Evolutionary conservation across 2,113 vertebrate species (phyloP).

Genomic region (Nanorana parkeri): DNA sequence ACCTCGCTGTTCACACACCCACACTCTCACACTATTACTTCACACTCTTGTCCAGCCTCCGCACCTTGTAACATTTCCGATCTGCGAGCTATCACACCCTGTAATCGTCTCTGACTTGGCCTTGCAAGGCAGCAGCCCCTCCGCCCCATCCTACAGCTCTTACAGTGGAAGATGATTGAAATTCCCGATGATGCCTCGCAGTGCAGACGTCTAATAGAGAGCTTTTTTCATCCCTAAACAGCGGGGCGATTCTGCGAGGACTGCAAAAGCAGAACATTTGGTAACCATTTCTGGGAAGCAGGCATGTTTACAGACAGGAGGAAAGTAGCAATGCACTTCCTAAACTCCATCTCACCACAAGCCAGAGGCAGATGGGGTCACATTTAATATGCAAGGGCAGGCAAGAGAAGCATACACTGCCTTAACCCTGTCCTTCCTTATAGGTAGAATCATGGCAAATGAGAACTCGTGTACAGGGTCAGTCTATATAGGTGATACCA

Average conservation of each 20-base stretch:
- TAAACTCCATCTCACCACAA: slow-evolving; percentile 46
- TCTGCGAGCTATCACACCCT: slow-evolving; percentile 3
- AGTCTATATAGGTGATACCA: no score
- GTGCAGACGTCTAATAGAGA: slow-evolving; percentile 10
- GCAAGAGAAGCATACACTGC: not conserved
- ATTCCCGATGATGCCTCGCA: slow-evolving; percentile 19
- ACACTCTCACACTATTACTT: not conserved
- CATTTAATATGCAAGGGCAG: not conserved
- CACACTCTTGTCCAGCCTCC: slow-evolving; percentile 1
- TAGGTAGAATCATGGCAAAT: no score
- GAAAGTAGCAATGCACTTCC: slow-evolving; percentile 34
- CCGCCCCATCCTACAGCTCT: not conserved
- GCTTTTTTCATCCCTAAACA: slow-evolving; percentile 22
- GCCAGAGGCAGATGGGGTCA: slow-evolving; percentile 50
- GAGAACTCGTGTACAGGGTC: no score
- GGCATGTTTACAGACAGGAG: slow-evolving; percentile 38
- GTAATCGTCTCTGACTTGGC: slow-evolving; percentile 2
- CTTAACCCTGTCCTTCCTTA: slow-evolving; percentile 5
- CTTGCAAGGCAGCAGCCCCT: not conserved
- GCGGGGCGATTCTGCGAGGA: slow-evolving; percentile 9
- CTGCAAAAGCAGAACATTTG: slow-evolving; percentile 23
- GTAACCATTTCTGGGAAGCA: slow-evolving; percentile 44
- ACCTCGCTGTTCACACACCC: not conserved
- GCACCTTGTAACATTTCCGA: slow-evolving; percentile 23
- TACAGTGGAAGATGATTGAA: slow-evolving; percentile 24